Evolutionary conservation across 2,797 vertebrate species (phyloP).

Genomic region (Silurus lanzhouensis): DNA sequence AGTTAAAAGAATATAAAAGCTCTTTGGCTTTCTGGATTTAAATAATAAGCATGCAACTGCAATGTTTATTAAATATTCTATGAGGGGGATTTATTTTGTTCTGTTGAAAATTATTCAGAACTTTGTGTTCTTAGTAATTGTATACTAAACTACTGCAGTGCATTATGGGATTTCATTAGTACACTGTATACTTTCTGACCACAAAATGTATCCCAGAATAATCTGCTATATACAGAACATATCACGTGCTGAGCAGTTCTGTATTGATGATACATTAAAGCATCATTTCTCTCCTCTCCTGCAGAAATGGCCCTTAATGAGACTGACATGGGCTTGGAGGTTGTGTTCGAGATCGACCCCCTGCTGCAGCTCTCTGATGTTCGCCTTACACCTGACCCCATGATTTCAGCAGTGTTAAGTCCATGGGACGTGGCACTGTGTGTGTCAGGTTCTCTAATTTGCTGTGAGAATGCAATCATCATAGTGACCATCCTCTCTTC

Average conservation of each 20-base stretch:
- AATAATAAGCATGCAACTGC: background rate
- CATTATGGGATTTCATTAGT: slow-evolving; percentile 6
- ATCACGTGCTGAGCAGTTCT: background rate
- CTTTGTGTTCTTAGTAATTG: background rate
- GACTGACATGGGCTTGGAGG: slow-evolving; percentile 71
- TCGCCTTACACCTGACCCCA: slow-evolving; percentile 54
- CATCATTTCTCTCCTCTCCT: slow-evolving; percentile 44
- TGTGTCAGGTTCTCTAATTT: slow-evolving; percentile 86
- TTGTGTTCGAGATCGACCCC: slow-evolving; percentile 69
- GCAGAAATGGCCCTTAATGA: slow-evolving; percentile 69
- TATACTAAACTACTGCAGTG: background rate
- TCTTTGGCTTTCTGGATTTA: background rate
- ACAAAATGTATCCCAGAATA: background rate
- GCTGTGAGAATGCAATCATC: slow-evolving; percentile 87
- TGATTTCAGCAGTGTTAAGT: slow-evolving; percentile 69
- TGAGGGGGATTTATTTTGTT: background rate
- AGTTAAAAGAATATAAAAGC: background rate
- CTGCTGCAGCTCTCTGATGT: slow-evolving; percentile 60
- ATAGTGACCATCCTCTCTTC: slow-evolving; percentile 87
- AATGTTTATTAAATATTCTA: background rate
- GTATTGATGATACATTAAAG: slow-evolving; percentile 36
- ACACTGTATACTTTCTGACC: background rate
- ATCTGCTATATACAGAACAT: background rate
- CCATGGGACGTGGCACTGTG: slow-evolving; percentile 89
- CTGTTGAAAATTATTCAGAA: background rate